Conservation (phyloP, 2,888 invertebrate genomes). For the Pandemis corylana region DNA sequence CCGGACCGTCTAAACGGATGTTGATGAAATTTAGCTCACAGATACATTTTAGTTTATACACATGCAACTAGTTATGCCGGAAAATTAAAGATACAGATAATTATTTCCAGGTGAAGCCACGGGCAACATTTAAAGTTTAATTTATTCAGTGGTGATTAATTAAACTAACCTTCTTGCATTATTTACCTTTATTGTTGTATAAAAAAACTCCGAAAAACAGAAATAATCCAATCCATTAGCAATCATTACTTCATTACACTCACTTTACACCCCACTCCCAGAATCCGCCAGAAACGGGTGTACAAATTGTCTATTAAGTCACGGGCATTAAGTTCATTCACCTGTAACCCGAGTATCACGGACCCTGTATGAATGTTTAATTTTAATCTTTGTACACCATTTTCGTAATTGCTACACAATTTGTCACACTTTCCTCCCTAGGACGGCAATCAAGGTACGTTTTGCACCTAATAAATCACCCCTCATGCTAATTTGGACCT, state of each 20-base stretch:
- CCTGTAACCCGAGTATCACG: slow-evolving; percentile 23
- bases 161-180: no score
- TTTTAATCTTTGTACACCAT: slow-evolving; percentile 53
- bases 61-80: no score
- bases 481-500: slow-evolving; percentile 12
- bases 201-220: no score
- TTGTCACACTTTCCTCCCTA: slow-evolving; percentile 49
- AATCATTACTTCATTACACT: neutral
- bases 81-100: no score
- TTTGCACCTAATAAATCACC: slow-evolving; percentile 30
- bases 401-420: slow-evolving; percentile 56
- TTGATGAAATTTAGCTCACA: no score
- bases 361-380: slow-evolving; percentile 48
- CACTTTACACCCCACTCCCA: slow-evolving; percentile 1
- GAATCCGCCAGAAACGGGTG: neutral
- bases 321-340: slow-evolving; percentile 9
- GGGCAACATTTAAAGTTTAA: no score
- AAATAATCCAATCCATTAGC: neutral
- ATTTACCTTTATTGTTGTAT: no score
- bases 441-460: slow-evolving; percentile 41
- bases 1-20: no score
- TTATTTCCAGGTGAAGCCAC: no score
- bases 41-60: no score
- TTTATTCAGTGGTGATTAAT: no score
- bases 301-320: slow-evolving; percentile 25